Percentiles rank a stretch among this genome's conserved stretches.
phyloP scores from a whole-genome alignment of 2,113 vertebrate species.

The Trichomycterus rosablanca region DNA sequence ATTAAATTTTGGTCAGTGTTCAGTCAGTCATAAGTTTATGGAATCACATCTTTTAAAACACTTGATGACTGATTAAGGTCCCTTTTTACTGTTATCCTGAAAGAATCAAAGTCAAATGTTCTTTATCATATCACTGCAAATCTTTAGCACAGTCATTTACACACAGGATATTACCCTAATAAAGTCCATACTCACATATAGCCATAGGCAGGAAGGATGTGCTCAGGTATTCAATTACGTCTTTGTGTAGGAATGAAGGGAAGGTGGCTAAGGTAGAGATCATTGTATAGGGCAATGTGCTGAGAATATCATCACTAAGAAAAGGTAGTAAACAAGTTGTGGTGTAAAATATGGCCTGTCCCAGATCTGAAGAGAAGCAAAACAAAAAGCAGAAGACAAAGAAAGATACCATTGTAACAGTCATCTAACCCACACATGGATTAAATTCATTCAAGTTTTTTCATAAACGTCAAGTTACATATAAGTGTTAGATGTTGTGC shows the following conservation, averaged over 20 bases:
- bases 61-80: no score
- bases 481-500: no score
- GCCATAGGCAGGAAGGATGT: slow-evolving; percentile 99
- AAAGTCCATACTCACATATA: slow-evolving; percentile 97
- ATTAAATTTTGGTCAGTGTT: no score
- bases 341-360: slow-evolving; percentile 99
- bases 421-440: not conserved
- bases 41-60: no score
- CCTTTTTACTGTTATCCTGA: no score
- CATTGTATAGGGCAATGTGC: slow-evolving; percentile 99
- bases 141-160: no score
- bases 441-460: not conserved
- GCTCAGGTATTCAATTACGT: slow-evolving; percentile 98
- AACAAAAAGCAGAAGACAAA: slow-evolving; percentile 46
- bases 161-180: no score
- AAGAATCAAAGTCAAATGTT: no score
- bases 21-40: no score
- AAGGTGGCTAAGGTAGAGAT: slow-evolving; percentile 98
- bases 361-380: slow-evolving; percentile 86
- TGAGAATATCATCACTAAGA: slow-evolving; percentile 98
- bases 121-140: no score
- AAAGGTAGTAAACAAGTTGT: slow-evolving; percentile 97
- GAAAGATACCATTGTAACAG: slow-evolving; percentile 23
- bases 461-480: no score
- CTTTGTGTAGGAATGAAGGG: slow-evolving; percentile 98